Evolutionary conservation across 2,888 invertebrate genomes (phyloP).

Genomic region (Panopea generosa): DNA sequence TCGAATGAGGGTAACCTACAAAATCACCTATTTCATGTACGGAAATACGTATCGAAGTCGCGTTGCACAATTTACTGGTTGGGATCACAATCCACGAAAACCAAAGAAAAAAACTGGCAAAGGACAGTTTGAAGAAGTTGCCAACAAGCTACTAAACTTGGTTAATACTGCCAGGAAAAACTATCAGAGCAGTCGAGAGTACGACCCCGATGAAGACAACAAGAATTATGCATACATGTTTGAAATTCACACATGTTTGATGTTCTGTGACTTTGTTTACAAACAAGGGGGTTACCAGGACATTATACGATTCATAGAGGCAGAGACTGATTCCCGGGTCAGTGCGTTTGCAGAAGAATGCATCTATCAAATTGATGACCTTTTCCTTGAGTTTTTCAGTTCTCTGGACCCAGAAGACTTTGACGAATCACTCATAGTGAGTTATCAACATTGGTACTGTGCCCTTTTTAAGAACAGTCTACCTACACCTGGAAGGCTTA

Average conservation of each 20-base stretch:
- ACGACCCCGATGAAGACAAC: constrained; percentile 29
- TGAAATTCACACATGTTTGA: constrained; percentile 56
- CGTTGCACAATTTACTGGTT: constrained; percentile 39
- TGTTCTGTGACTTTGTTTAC: constrained; percentile 52
- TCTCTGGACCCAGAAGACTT: constrained; percentile 8
- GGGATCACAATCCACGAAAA: constrained; percentile 23
- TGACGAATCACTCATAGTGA: background rate
- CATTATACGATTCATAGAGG: constrained; percentile 1
- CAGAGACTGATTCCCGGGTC: background rate
- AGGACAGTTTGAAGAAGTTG: constrained; percentile 20
- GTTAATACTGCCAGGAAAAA: constrained; percentile 47
- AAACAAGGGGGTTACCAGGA: constrained; percentile 14
- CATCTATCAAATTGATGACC: constrained; percentile 8
- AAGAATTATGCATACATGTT: constrained; percentile 39
- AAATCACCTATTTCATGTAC: constrained; percentile 65
- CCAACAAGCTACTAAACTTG: constrained; percentile 20
- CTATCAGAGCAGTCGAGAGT: constrained; percentile 41
- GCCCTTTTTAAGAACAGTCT: constrained; percentile 11
- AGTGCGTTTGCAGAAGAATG: constrained; percentile 11
- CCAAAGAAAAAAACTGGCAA: constrained; percentile 7
- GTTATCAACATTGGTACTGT: constrained; percentile 4
- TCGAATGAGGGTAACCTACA: constrained; percentile 47
- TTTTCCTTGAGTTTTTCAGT: constrained; percentile 11
- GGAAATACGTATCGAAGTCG: constrained; percentile 47
- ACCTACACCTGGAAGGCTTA: background rate